Conservation (phyloP, 2,113 vertebrate genomes). For the Malurus elegans region DNA sequence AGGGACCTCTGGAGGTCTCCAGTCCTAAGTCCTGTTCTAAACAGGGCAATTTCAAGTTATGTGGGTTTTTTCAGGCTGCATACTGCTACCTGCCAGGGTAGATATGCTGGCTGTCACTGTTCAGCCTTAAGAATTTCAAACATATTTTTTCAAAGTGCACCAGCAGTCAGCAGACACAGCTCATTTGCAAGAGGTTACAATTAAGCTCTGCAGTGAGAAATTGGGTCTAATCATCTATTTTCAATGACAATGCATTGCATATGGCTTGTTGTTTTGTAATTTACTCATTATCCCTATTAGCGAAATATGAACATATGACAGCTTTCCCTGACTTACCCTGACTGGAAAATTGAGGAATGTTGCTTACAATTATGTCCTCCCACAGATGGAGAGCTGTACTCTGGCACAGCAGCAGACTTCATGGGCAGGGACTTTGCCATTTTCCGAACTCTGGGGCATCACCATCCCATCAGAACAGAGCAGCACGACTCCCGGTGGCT, state of each 20-base stretch:
- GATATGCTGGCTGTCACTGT: not conserved
- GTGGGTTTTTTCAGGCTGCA: not conserved
- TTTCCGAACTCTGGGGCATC: constrained; percentile 93
- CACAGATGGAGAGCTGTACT: constrained; percentile 93
- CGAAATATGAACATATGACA: not conserved
- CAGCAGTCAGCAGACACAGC: not conserved
- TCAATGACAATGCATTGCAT: not conserved
- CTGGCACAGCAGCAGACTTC: constrained; percentile 96
- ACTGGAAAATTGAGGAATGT: constrained; percentile 36
- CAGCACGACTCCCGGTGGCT: constrained; percentile 98
- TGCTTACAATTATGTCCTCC: constrained; percentile 25
- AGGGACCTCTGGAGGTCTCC: not conserved
- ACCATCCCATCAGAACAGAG: constrained; percentile 96
- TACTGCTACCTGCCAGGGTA: not conserved
- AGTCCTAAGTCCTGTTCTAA: not conserved
- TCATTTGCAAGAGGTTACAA: not conserved
- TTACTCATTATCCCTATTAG: not conserved
- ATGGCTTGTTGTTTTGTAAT: not conserved
- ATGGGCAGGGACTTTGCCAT: constrained; percentile 99
- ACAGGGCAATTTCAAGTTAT: not conserved
- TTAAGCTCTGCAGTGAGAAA: not conserved
- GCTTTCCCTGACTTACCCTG: constrained; percentile 23
- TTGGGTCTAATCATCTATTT: not conserved
- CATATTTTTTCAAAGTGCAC: not conserved
- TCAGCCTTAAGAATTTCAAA: not conserved